These are phyloP conservation scores for Pentamera pediparva DNA, from an alignment of 53 echinoderm and acorn worm genomes.

Conservation along the genomic window DNA sequence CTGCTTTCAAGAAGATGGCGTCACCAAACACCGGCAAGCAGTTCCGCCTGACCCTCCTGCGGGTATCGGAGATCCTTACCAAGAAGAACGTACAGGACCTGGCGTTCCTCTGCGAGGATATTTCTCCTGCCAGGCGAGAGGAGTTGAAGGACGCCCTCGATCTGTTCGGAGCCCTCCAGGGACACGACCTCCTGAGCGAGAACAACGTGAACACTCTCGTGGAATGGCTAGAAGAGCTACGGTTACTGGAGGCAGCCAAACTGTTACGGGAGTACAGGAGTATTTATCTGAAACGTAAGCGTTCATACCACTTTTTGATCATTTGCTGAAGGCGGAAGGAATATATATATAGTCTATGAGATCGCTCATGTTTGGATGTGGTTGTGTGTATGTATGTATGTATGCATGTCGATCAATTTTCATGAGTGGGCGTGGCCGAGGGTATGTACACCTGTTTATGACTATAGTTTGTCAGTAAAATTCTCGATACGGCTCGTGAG, in stretches of 20 bases:
- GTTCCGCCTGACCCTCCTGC: not conserved
- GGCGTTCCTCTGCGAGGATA: slow-evolving; percentile 6
- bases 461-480: too few species aligned
- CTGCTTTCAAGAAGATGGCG: too few species aligned
- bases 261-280: not conserved
- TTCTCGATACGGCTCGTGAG: too few species aligned
- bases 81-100: slow-evolving; percentile 1
- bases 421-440: too few species aligned
- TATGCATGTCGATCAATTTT: too few species aligned
- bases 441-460: too few species aligned
- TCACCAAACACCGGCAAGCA: not conserved
- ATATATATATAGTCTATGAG: too few species aligned
- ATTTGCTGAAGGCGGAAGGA: too few species aligned
- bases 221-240: not conserved
- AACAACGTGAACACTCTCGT: not conserved
- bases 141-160: not conserved
- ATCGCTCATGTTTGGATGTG: too few species aligned
- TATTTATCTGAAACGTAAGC: not conserved
- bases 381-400: too few species aligned
- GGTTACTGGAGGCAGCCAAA: not conserved
- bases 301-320: too few species aligned
- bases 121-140: not conserved
- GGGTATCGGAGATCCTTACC: not conserved
- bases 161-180: not conserved
- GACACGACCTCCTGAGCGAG: not conserved